Conservation (phyloP, 2,797 vertebrate species). For the Geotrypetes seraphini region DNA sequence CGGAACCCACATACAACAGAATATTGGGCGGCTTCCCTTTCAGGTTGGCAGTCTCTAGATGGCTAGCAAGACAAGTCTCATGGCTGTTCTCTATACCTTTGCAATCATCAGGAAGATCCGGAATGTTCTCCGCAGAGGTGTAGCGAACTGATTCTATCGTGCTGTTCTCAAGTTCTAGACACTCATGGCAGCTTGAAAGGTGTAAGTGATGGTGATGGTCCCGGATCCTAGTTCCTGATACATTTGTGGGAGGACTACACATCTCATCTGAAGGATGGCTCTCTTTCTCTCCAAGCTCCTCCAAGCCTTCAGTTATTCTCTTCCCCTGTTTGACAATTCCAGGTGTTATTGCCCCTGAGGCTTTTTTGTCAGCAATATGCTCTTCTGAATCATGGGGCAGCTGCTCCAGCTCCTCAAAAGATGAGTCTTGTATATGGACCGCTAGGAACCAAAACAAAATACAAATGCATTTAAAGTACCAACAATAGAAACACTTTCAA, state of each 20-base stretch:
- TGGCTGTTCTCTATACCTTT: neutral
- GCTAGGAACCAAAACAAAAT: slow-evolving; percentile 42
- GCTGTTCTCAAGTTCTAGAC: slow-evolving; percentile 81
- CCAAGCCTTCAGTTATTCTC: no score
- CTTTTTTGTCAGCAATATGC: neutral
- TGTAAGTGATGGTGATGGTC: slow-evolving; percentile 69
- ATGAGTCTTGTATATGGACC: slow-evolving; percentile 61
- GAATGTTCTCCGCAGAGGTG: slow-evolving; percentile 79
- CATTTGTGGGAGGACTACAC: neutral
- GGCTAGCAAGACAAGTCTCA: neutral
- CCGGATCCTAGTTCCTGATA: neutral
- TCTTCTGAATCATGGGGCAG: neutral
- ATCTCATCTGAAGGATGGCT: neutral
- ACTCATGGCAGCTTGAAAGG: slow-evolving; percentile 83
- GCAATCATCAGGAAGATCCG: slow-evolving; percentile 65
- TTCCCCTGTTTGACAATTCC: no score
- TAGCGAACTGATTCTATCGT: slow-evolving; percentile 84
- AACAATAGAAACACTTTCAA: no score
- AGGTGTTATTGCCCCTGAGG: neutral
- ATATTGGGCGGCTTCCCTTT: slow-evolving; percentile 73
- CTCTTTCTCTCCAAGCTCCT: neutral
- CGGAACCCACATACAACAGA: slow-evolving; percentile 64
- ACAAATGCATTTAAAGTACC: no score
- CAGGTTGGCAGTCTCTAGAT: slow-evolving; percentile 8
- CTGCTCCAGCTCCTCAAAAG: slow-evolving; percentile 42